Base-by-base conservation (phyloP, 2,888 invertebrate genomes). In the Achlya flavicornis region DNA sequence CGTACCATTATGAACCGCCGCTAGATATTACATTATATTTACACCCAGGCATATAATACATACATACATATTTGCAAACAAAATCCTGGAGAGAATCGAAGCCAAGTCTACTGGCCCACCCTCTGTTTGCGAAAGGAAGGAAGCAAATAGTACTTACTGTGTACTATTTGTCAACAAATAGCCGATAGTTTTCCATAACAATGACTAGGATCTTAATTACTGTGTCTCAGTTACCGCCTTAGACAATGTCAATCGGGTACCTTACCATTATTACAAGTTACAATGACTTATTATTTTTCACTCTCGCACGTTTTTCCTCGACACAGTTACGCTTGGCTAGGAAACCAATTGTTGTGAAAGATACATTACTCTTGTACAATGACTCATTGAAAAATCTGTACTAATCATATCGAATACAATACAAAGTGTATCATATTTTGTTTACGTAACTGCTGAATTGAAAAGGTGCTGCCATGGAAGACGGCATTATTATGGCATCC, bases 261-360 rank as follows among this genome's bases (percentile, higher is more conserved):
- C 26, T 72, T 64, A 70, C 69, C 64, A 70, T 73, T 74, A 76
- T 77, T 66, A 41, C 60, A 71, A 53, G 73, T 64, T 73, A 90
- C 92, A 92, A 91, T 91, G 84, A 81, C 86, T 87, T 87, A 88
- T 91, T 90, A 90, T 92, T 88, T 88, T 83, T 81, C 77, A 78
- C 74, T 83, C 76, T 91, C 92, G 90, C 92, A 93, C 92, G 93
- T 91, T 93, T 92, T 92, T 92, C 90, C 88, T 91, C 89, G 89
- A 87, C 87, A 88, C 83, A 79, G 89, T 90, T 91, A 91, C 88
- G 85, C 80, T 79, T 85, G 78, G 78, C 77, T 85, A 83, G 85
- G 83, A 86, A 87, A 82, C 78, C 73, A 73, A 85, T 82, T 85
- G 86, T 92, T 91, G 86, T 84, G 91, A 89, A 92, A 92, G 60